phyloP scores from a whole-genome alignment of 2,797 vertebrate genomes.

The Gallinago stenura region DNA sequence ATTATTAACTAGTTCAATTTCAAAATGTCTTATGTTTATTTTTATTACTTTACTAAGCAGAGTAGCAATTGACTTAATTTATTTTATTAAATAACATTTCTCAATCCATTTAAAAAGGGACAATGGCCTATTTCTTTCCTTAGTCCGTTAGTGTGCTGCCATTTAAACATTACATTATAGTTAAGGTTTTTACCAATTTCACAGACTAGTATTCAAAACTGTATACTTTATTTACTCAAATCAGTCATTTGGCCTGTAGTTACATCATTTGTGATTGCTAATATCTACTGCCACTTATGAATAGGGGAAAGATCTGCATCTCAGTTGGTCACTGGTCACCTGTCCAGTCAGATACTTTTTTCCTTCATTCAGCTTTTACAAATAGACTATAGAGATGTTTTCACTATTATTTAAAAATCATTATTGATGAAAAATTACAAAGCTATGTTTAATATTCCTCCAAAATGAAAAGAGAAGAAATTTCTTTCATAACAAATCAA shows the following conservation, averaged over 20 bases:
- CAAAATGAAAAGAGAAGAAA: neutral
- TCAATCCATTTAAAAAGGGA: neutral
- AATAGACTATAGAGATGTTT: fast-evolving
- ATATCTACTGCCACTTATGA: neutral
- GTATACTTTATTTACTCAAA: neutral
- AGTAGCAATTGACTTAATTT: slow-evolving; percentile 57
- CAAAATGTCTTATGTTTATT: slow-evolving; percentile 69
- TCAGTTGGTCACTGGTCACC: neutral
- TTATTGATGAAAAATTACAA: neutral
- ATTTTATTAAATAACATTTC: slow-evolving; percentile 62
- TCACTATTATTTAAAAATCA: neutral
- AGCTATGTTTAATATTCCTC: neutral
- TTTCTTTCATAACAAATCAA: neutral
- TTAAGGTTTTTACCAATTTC: neutral
- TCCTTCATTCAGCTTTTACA: neutral
- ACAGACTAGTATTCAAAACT: neutral
- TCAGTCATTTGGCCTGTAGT: neutral
- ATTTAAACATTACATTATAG: neutral
- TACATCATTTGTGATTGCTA: fast-evolving
- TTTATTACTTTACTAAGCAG: slow-evolving; percentile 56
- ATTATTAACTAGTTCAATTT: slow-evolving; percentile 74
- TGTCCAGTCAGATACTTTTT: neutral
- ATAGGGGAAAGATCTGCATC: neutral
- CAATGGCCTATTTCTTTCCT: neutral
- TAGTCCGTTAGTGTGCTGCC: fast-evolving